Conservation (phyloP, 2,888 invertebrate genomes). For the Drosophila peninsularis region DNA sequence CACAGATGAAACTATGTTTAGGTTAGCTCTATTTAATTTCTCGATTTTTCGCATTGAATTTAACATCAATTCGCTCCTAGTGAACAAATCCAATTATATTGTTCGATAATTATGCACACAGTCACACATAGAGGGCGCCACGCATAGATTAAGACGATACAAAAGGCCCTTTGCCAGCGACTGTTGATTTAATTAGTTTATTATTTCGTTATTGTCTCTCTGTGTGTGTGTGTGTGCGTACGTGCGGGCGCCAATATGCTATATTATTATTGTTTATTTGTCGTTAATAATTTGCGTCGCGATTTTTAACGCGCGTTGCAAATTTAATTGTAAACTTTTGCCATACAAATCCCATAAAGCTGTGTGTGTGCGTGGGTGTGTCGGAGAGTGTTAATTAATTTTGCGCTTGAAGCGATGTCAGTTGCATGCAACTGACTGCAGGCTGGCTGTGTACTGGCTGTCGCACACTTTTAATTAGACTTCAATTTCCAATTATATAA, state of each 20-base stretch:
- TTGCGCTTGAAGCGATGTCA: conserved; percentile 70
- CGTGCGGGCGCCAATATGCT: conserved; percentile 35
- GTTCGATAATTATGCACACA: conserved; percentile 57
- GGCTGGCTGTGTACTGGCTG: conserved; percentile 42
- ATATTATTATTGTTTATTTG: conserved; percentile 70
- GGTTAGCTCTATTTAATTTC: conserved; percentile 23
- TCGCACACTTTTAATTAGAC: conserved; percentile 74
- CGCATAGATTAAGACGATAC: conserved; percentile 37
- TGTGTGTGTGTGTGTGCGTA: conserved; percentile 14
- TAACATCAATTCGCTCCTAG: conserved; percentile 5
- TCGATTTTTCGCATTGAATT: conserved; percentile 5
- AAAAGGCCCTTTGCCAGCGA: conserved; percentile 39
- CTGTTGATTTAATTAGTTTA: conserved; percentile 76
- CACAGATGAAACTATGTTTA: not conserved
- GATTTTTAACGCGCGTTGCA: conserved; percentile 52
- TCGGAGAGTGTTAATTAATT: conserved; percentile 75
- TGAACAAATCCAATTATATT: conserved; percentile 46
- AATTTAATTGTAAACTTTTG: conserved; percentile 70
- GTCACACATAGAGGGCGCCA: conserved; percentile 31
- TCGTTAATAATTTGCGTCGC: conserved; percentile 65
- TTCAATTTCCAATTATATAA: conserved; percentile 70
- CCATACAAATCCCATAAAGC: conserved; percentile 33
- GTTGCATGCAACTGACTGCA: conserved; percentile 69
- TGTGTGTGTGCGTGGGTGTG: conserved; percentile 36
- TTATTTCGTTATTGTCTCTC: conserved; percentile 57